Conservation (phyloP, 2,113 vertebrate genomes). For the Phoxinus phoxinus region DNA sequence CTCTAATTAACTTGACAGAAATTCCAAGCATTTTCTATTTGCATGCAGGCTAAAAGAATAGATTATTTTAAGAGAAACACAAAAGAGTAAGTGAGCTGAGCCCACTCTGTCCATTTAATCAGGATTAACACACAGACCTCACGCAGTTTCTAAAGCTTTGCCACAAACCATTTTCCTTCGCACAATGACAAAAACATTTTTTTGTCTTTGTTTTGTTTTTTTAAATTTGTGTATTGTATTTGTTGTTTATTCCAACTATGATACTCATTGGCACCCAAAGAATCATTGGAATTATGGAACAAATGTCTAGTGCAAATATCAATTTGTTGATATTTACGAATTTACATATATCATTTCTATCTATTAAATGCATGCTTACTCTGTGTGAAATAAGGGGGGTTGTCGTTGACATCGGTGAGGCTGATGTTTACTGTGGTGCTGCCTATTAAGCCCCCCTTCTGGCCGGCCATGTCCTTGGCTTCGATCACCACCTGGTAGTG, state of each 20-base stretch:
- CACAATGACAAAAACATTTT: neutral
- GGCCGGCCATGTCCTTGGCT: slow-evolving; percentile 96
- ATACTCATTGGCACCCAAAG: too few species aligned
- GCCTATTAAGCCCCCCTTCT: slow-evolving; percentile 90
- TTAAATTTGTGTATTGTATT: neutral
- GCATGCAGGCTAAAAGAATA: slow-evolving; percentile 21
- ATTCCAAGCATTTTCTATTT: slow-evolving; percentile 15
- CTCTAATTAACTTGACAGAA: slow-evolving; percentile 13
- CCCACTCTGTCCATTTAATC: slow-evolving; percentile 45
- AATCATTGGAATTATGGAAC: neutral
- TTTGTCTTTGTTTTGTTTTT: neutral
- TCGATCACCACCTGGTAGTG: slow-evolving; percentile 96
- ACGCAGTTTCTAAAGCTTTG: slow-evolving; percentile 16
- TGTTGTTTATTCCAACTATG: neutral
- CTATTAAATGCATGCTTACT: slow-evolving; percentile 75
- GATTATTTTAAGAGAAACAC: slow-evolving; percentile 26
- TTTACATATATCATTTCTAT: neutral
- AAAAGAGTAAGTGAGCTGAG: slow-evolving; percentile 26
- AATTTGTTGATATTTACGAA: neutral
- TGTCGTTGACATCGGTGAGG: slow-evolving; percentile 91
- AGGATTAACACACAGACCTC: slow-evolving; percentile 51
- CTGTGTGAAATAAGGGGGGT: slow-evolving; percentile 88
- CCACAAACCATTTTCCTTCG: slow-evolving; percentile 14
- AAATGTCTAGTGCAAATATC: neutral
- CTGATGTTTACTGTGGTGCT: slow-evolving; percentile 90